Base-by-base conservation (phyloP, 2,888 invertebrate species). In the Chymomyza caudatula region DNA sequence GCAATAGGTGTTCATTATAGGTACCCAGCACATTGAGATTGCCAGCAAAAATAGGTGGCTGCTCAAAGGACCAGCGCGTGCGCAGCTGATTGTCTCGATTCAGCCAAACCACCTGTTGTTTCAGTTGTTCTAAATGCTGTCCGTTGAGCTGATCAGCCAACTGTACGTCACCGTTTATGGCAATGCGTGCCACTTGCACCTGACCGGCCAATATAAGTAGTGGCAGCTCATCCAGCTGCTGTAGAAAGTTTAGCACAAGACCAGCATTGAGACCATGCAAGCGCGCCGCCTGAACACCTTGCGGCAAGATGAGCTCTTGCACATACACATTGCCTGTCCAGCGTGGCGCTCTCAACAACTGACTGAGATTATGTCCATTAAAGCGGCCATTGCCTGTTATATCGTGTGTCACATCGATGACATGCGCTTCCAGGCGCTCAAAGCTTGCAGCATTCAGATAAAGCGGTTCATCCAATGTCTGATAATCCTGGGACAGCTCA, bases 141-240 rank as follows among this genome's bases (percentile, higher is more conserved):
- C 73, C 84, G 60, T 90, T 90, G 0, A 91, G 65, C 6, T 66
- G 64, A 2, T 77, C 64, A 0, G 77, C 54, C 15, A 77, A 52
- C 37, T 83, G 76, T 0, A 90, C 78, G 19, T 81, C 77, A 1
- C 88, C 89, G 8, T 85, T 79, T 4, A 91, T 77, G 4, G 84
- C 76, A 6, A 92, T 77, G 17, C 89, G 87, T 47, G 91, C 91
- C n/a, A 92, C 88, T 56, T 85, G 78, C 5, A 92, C 77, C 60
- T 90, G 87, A 1, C 91, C 91, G 20, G 85, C 76, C 5, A 88
- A 74, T 25, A 92, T 86, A 69, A 88, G 72, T 74, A 81, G 62
- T 37, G 87, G 77, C 87, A 87, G 58, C 71, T 89, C 69, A 81
- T 87, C 72, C 65, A 83, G 82, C 83, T 88, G 77, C 29, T 82